A percentile compares a stretch with the other conserved stretches of the same genome.
Conservation (phyloP, 2,888 invertebrate species). For the Nezara viridula region DNA sequence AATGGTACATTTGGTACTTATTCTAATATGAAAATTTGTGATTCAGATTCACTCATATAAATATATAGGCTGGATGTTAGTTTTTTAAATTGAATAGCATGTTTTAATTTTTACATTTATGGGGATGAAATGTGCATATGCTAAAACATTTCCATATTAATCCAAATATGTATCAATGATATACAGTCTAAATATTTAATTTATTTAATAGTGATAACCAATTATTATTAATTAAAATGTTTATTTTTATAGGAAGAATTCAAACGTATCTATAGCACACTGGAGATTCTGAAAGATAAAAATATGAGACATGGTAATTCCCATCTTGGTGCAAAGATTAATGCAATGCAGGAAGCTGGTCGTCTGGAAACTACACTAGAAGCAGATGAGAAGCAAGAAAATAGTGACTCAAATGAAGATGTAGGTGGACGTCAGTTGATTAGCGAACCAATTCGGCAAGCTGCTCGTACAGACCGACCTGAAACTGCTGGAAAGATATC, state of each 20-base stretch:
- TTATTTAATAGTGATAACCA: background rate
- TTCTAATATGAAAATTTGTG: too few species aligned
- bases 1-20: too few species aligned
- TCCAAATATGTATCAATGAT: too few species aligned
- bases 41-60: too few species aligned
- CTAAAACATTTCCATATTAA: too few species aligned
- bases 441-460: background rate
- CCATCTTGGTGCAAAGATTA: slow-evolving; percentile 80
- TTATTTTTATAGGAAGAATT: slow-evolving; percentile 80
- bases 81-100: too few species aligned
- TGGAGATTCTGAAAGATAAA: slow-evolving; percentile 84
- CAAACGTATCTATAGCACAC: slow-evolving; percentile 82
- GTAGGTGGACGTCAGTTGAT: background rate
- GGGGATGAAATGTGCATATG: too few species aligned
- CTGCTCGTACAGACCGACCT: background rate
- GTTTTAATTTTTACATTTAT: too few species aligned
- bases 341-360: slow-evolving; percentile 87
- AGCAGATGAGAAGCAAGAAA: slow-evolving; percentile 59
- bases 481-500: slow-evolving; percentile 54
- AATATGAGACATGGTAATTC: slow-evolving; percentile 82
- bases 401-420: slow-evolving; percentile 32
- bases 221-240: background rate
- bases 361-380: slow-evolving; percentile 67
- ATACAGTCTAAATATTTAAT: background rate
- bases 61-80: too few species aligned